Evolutionary conservation across 2,888 invertebrate species (phyloP).

Genomic region (Amiota minor): DNA sequence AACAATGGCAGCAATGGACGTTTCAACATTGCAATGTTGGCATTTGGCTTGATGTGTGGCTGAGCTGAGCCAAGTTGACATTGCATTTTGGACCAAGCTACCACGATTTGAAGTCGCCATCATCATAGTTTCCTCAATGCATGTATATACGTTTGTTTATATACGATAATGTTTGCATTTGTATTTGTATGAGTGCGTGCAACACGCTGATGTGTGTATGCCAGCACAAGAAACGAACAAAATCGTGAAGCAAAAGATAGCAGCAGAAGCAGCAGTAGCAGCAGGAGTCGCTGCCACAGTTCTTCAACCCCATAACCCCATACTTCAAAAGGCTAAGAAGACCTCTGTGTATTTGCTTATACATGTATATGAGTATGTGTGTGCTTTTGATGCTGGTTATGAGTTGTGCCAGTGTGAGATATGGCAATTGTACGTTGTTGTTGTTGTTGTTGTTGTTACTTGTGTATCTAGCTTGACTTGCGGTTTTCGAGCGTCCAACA

Average conservation of each 20-base stretch:
- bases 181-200: background rate
- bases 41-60: conserved; percentile 24
- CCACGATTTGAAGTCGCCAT: conserved; percentile 9
- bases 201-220: conserved; percentile 29
- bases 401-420: conserved; percentile 19
- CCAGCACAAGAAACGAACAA: conserved; percentile 32
- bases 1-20: background rate
- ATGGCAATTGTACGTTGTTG: background rate
- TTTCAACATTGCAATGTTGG: conserved; percentile 4
- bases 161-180: background rate
- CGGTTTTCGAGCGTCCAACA: background rate
- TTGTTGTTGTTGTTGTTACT: background rate
- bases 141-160: too few relatives aligned
- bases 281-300: background rate
- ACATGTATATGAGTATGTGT: background rate
- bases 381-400: conserved; percentile 20
- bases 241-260: background rate
- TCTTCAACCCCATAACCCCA: background rate
- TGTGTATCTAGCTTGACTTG: conserved; percentile 4
- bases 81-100: conserved; percentile 14
- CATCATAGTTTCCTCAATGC: background rate
- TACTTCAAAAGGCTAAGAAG: background rate
- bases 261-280: conserved; percentile 32
- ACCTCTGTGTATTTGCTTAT: background rate
- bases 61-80: conserved; percentile 39